A percentile compares a stretch with the other conserved stretches of the same genome.
These are phyloP conservation scores for Bagarius yarrelli DNA, from an alignment of 2,113 vertebrate species.

Conservation along the genomic window DNA sequence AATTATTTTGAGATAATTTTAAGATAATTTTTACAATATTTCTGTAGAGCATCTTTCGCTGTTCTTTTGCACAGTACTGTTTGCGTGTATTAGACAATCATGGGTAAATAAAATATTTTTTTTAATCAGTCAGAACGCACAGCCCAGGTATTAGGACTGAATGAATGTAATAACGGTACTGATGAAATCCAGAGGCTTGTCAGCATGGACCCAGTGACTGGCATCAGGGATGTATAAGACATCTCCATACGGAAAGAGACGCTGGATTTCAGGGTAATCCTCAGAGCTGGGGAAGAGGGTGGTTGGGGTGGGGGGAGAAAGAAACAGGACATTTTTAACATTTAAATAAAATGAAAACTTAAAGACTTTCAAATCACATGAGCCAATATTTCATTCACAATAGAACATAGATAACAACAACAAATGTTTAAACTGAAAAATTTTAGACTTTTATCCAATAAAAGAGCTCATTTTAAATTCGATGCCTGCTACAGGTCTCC, in stretches of 20 bases:
- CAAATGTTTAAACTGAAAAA: too few relatives aligned
- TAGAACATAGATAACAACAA: too few relatives aligned
- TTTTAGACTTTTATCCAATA: too few relatives aligned
- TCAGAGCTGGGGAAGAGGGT: slow-evolving; percentile 74
- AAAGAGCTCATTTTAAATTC: too few relatives aligned
- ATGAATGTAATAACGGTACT: slow-evolving; percentile 81
- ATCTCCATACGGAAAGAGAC: slow-evolving; percentile 80
- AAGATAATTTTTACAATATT: neutral
- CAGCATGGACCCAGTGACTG: slow-evolving; percentile 89
- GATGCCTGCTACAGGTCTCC: too few relatives aligned
- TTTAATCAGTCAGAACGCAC: neutral
- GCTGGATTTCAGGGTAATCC: slow-evolving; percentile 82
- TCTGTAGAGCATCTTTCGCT: neutral
- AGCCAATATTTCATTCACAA: too few relatives aligned
- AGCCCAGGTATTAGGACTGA: slow-evolving; percentile 62
- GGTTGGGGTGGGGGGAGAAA: neutral
- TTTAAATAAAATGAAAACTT: too few relatives aligned
- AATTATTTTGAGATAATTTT: neutral
- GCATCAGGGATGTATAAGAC: slow-evolving; percentile 83
- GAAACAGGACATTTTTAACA: neutral
- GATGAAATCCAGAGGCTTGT: slow-evolving; percentile 86
- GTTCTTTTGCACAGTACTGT: slow-evolving; percentile 6
- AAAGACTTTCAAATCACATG: too few relatives aligned
- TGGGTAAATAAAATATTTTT: slow-evolving; percentile 1
- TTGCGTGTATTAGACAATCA: slow-evolving; percentile 25